phyloP scores from a whole-genome alignment of 2,797 vertebrate species.

The Megaceryle alcyon region DNA sequence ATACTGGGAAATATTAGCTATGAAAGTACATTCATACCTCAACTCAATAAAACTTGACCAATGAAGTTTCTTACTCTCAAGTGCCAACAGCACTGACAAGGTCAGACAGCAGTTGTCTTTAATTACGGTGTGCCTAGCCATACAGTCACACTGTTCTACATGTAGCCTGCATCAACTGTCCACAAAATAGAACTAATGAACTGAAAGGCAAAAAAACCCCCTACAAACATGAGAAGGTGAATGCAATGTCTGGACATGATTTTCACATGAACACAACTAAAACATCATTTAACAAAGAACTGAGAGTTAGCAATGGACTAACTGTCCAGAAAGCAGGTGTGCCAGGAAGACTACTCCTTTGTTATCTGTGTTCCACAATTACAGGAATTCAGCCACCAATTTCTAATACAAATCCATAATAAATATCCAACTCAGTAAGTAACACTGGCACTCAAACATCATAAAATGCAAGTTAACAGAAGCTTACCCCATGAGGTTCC shows the following conservation, averaged over 20 bases:
- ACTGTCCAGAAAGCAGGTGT: neutral
- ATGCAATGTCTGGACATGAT: rapidly evolving
- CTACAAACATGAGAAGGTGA: neutral
- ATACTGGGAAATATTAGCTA: neutral
- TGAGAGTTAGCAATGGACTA: neutral
- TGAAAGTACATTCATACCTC: neutral
- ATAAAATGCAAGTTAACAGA: neutral
- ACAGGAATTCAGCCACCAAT: neutral
- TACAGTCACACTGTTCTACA: neutral
- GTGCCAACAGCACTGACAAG: neutral
- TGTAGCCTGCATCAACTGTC: neutral
- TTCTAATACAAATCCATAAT: neutral
- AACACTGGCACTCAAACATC: neutral
- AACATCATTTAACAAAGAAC: neutral
- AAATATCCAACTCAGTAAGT: neutral
- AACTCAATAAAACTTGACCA: neutral
- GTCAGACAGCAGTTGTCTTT: neutral
- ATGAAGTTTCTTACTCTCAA: neutral
- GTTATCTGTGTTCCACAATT: neutral
- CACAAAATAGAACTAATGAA: neutral
- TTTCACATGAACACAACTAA: neutral
- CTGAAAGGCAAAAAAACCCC: neutral
- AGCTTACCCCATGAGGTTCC: slow-evolving; percentile 92
- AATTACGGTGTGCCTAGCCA: neutral
- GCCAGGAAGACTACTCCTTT: neutral